Evolutionary conservation across 2,113 vertebrate species (phyloP).

Genomic region (Microtus oregoni): DNA sequence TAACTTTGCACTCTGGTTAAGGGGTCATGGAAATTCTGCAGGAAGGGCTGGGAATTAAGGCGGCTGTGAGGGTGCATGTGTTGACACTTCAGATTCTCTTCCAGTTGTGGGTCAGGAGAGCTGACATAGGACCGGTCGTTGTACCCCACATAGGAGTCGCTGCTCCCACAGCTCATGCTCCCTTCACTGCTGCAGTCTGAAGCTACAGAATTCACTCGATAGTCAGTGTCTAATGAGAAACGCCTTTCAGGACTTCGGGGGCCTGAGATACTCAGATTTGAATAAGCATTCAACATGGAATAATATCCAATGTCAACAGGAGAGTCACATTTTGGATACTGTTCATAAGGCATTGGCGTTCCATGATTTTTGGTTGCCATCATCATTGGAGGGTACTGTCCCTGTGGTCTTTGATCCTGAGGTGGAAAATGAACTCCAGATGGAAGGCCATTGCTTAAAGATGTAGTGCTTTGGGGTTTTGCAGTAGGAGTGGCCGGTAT

Average conservation of each 20-base stretch:
- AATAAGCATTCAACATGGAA: conserved; percentile 93
- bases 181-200: conserved; percentile 98
- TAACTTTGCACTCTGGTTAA: conserved; percentile 90
- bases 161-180: conserved; percentile 94
- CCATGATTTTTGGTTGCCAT: conserved; percentile 91
- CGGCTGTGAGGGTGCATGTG: conserved; percentile 89
- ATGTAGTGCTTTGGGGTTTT: conserved; percentile 89
- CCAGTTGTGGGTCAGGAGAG: conserved; percentile 90
- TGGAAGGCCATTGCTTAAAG: conserved; percentile 91
- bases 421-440: conserved; percentile 89
- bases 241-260: conserved; percentile 92
- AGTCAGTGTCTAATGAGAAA: conserved; percentile 92
- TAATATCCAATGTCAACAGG: conserved; percentile 95
- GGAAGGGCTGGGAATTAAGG: conserved; percentile 85
- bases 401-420: conserved; percentile 92
- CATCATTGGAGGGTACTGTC: conserved; percentile 88
- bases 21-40: conserved; percentile 90
- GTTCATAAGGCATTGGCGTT: conserved; percentile 91
- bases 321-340: conserved; percentile 96
- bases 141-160: conserved; percentile 93
- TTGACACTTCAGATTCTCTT: conserved; percentile 91
- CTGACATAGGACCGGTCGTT: conserved; percentile 92
- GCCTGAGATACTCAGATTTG: conserved; percentile 91
- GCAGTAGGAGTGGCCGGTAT: conserved; percentile 86
- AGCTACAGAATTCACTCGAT: conserved; percentile 91